phyloP scores from a whole-genome alignment of 2,797 vertebrate genomes.

The Sciaenops ocellatus region DNA sequence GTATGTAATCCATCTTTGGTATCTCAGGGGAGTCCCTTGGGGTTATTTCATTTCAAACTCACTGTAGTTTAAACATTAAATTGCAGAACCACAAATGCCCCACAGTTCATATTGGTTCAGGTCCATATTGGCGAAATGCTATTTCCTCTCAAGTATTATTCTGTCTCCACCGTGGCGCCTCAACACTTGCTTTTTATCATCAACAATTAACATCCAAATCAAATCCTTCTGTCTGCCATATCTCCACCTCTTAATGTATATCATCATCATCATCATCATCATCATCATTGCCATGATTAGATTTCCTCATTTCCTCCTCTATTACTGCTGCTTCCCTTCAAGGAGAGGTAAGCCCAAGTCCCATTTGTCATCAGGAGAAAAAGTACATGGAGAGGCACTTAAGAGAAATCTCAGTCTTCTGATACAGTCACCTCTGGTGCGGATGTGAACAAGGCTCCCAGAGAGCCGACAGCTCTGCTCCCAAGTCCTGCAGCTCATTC shows the following conservation, averaged over 20 bases:
- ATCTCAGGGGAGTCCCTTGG: constrained; percentile 45
- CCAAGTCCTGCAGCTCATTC: constrained; percentile 46
- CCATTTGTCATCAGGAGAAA: constrained; percentile 56
- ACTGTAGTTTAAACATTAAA: constrained; percentile 33
- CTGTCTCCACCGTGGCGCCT: constrained; percentile 7
- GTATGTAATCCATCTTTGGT: constrained; percentile 27
- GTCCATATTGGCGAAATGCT: constrained; percentile 16
- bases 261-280: constrained; percentile 50
- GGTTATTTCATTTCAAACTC: constrained; percentile 43
- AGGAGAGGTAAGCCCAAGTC: constrained; percentile 47
- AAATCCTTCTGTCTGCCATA: constrained; percentile 33
- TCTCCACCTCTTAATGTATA: constrained; percentile 42
- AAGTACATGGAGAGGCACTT: constrained; percentile 61
- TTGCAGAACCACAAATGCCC: constrained; percentile 14
- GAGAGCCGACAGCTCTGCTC: constrained; percentile 37
- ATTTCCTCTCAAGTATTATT: constrained; percentile 22
- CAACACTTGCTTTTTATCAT: constrained; percentile 25
- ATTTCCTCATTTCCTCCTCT: constrained; percentile 68
- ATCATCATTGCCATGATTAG: constrained; percentile 56
- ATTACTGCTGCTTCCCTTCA: constrained; percentile 39
- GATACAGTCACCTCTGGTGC: constrained; percentile 47
- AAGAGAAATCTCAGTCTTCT: constrained; percentile 52
- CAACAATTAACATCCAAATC: constrained; percentile 62
- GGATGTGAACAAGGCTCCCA: constrained; percentile 42
- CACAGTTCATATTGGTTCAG: no score